These are phyloP conservation scores for Liopterus haemorrhoidalis DNA, from an alignment of 2,888 invertebrate genomes.

Conservation along the genomic window DNA sequence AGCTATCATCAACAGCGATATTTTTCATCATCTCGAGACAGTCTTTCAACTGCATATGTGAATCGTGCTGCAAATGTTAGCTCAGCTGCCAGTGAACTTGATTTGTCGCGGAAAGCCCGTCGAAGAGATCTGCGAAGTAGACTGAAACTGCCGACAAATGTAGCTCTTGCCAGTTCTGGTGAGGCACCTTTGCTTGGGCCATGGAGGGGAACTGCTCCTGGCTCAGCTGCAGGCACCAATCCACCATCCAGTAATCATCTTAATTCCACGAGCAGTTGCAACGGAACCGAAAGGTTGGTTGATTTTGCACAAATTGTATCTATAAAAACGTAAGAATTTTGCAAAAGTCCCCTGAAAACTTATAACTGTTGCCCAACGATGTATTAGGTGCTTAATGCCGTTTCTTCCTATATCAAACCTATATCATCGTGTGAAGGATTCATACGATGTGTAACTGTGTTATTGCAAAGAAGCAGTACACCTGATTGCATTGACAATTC, in stretches of 20 bases:
- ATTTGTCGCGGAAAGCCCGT: constrained; percentile 65
- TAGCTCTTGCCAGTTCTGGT: constrained; percentile 62
- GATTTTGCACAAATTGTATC: neutral
- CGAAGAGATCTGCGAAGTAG: constrained; percentile 56
- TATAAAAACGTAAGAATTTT: neutral
- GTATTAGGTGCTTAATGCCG: no score
- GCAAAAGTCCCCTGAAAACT: neutral
- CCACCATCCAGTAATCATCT: constrained; percentile 57
- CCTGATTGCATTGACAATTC: no score
- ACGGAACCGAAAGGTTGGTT: constrained; percentile 60
- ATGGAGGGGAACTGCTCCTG: constrained; percentile 52
- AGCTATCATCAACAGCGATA: constrained; percentile 54
- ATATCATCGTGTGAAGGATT: no score
- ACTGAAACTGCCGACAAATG: constrained; percentile 57
- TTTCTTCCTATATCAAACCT: no score
- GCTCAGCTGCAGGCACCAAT: constrained; percentile 51
- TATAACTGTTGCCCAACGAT: neutral
- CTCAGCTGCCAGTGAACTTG: constrained; percentile 68
- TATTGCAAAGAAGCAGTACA: no score
- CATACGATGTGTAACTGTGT: no score
- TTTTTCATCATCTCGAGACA: constrained; percentile 67
- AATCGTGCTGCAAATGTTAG: constrained; percentile 55
- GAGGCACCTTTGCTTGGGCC: constrained; percentile 69
- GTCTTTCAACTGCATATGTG: constrained; percentile 58
- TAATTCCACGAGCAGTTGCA: constrained; percentile 57